A percentile compares a stretch with the other conserved stretches of the same genome.
phyloP scores from a whole-genome alignment of 2,797 vertebrate species.

The Danio jaintianensis region DNA sequence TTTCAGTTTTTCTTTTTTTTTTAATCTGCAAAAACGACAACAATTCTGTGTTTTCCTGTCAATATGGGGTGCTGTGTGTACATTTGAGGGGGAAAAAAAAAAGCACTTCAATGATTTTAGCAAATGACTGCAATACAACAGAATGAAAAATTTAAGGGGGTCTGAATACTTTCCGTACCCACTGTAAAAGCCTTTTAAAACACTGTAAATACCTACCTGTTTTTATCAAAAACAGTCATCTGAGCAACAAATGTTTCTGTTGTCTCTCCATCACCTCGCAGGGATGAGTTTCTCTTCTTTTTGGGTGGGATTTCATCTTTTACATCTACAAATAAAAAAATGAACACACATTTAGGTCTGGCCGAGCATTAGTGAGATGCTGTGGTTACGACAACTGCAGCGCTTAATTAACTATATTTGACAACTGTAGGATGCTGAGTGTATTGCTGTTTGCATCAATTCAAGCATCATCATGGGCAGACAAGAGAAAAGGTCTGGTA shows the following conservation, averaged over 20 bases:
- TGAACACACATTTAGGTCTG: not conserved
- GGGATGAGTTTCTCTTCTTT: conserved; percentile 89
- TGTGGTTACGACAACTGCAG: conserved; percentile 2
- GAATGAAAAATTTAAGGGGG: no score
- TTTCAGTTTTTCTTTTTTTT: no score
- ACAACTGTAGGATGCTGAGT: conserved; percentile 38
- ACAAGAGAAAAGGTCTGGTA: conserved; percentile 31
- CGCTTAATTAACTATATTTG: conserved; percentile 15
- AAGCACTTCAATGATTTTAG: no score
- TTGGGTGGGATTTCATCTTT: conserved; percentile 87
- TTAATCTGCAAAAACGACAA: no score
- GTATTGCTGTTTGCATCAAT: conserved; percentile 28
- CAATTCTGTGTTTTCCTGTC: no score
- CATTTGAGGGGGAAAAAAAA: no score
- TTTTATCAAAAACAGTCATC: conserved; percentile 99
- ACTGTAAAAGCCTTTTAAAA: not conserved
- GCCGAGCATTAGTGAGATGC: not conserved
- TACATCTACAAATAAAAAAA: conserved; percentile 80
- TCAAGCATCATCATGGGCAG: conserved; percentile 29
- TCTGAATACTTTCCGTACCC: no score
- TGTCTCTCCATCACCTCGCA: conserved; percentile 90
- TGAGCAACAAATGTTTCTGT: conserved; percentile 92
- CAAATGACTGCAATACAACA: no score
- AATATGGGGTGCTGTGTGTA: no score
- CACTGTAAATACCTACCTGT: conserved; percentile 75